Base-by-base conservation (phyloP, 2,113 vertebrate genomes). In the Lipophrys pholis region DNA sequence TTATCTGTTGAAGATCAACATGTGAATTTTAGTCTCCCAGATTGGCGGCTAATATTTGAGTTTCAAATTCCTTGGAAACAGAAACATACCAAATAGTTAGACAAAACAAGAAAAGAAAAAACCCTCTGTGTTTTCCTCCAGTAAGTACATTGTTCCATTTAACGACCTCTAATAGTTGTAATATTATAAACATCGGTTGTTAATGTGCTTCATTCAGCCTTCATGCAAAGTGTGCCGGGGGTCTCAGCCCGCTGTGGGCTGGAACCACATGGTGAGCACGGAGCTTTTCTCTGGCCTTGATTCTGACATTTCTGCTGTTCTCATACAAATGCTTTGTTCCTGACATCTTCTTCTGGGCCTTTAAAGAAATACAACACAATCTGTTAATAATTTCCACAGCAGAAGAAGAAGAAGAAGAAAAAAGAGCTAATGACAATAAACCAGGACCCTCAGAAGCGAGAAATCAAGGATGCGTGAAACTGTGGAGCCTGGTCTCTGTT, bases 351-450 rank as follows among this genome's bases (percentile, higher is more conserved):
- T 63, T 80, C 45, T 45, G 35, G 49, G 43, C 30, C 48, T 57
- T 12, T 15, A 70, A 63, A 8, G 30, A 43, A 55, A 9, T 51
- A 52, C 68, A 80, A 55, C 12, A 50, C 12, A 56, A 76, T 81
- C 87, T 87, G 90, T 65, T 89, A 84, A 89, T 89, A 63, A 91
- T 89, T 92, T 88, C 76, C 74, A 72, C 49, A 82, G 40, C 39
- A 54, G 51, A 54, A 71, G 72, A 89, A 77, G 65, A 67, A 17
- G 70, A 49, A 35, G 42, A 17, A 48, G 12, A 30, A 30, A 30
- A 30, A 30, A 30, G 21, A 30, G 21, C 21, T 55, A 78, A 46
- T 62, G 17, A 84, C 40, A 71, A 88, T 70, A 90, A 91, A 85
- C 73, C 79, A 63, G 64, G 8, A 79, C 77, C 57, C 82, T 50